Evolutionary conservation across 2,888 invertebrate species (phyloP).

Genomic region (Meiosimyza decipiens): DNA sequence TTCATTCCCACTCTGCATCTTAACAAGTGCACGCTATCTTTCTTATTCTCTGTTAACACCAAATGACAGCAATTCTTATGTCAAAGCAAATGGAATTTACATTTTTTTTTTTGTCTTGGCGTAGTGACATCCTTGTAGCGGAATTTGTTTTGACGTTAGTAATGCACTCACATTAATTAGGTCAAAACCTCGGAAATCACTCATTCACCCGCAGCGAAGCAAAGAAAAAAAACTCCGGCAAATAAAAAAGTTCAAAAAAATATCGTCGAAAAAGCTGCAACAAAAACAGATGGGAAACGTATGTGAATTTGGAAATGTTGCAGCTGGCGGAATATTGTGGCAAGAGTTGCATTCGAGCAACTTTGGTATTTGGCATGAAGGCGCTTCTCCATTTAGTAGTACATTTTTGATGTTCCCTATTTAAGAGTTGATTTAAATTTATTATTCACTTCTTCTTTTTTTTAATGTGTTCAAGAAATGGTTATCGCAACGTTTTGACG

Average conservation of each 20-base stretch:
- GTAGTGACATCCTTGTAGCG: neutral
- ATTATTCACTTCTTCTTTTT: no score
- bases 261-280: neutral
- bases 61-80: slow-evolving; percentile 26
- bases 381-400: no score
- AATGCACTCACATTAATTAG: slow-evolving; percentile 31
- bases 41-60: slow-evolving; percentile 8
- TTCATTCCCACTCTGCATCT: neutral
- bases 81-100: slow-evolving; percentile 15
- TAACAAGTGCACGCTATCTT: neutral
- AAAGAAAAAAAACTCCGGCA: neutral
- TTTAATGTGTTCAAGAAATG: no score
- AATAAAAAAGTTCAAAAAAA: neutral
- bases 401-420: no score
- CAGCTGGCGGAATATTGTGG: neutral
- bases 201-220: slow-evolving; percentile 5
- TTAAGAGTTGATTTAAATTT: no score
- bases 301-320: slow-evolving; percentile 3
- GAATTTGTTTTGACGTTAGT: slow-evolving; percentile 28
- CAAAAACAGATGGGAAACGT: neutral
- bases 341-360: no score
- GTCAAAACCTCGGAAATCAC: slow-evolving; percentile 33
- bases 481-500: no score
- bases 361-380: no score
- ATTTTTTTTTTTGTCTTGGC: neutral